Evolutionary conservation across 2,888 invertebrate species (phyloP).

Genomic region (Nomada hirtipes): DNA sequence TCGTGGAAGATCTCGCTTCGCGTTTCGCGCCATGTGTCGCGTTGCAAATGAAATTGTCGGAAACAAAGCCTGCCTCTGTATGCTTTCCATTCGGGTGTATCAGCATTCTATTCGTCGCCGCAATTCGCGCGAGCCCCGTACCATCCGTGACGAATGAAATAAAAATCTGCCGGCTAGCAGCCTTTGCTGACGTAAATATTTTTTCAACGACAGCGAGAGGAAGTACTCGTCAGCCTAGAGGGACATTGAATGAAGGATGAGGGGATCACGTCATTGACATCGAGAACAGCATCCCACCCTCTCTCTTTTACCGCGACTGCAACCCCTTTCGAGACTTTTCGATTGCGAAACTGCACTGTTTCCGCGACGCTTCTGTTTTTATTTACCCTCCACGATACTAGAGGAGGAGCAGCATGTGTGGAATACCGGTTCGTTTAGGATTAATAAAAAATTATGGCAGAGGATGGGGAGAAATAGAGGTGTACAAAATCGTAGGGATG

Average conservation of each 20-base stretch:
- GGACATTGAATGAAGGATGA: constrained; percentile 19
- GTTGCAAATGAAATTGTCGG: constrained; percentile 13
- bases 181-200: constrained; percentile 14
- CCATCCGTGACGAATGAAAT: constrained; percentile 14
- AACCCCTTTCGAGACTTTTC: neutral
- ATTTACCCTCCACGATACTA: neutral
- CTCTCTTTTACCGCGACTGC: neutral
- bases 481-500: too few species aligned
- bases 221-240: constrained; percentile 5
- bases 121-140: neutral
- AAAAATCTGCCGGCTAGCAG: constrained; percentile 9
- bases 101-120: neutral
- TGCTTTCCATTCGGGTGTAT: constrained; percentile 13
- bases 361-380: too few species aligned
- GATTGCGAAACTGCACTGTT: neutral
- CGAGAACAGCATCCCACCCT: neutral
- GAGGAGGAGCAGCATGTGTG: too few species aligned
- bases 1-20: neutral
- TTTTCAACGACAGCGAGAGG: neutral
- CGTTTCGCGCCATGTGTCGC: neutral
- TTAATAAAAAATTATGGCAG: too few species aligned
- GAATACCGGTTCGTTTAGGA: too few species aligned
- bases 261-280: constrained; percentile 14
- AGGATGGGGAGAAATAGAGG: too few species aligned
- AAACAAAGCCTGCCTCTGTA: constrained; percentile 6